A percentile compares a stretch with the other conserved stretches of the same genome.
These are phyloP conservation scores for Malthinus flaveolus DNA, from an alignment of 2,888 invertebrate species.

Conservation along the genomic window DNA sequence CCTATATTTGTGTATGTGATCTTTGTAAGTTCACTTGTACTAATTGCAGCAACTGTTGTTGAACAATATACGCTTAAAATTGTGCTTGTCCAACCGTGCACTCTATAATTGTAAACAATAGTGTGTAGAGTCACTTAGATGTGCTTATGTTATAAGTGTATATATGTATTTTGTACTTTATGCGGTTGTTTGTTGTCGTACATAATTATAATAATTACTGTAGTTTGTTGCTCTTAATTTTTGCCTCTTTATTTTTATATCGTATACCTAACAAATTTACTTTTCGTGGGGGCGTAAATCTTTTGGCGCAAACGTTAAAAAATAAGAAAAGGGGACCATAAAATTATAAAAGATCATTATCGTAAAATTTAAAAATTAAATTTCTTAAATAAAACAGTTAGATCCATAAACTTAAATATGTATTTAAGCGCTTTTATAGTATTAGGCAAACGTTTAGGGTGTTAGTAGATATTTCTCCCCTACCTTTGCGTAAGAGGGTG, in stretches of 20 bases:
- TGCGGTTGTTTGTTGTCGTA: slow-evolving; percentile 28
- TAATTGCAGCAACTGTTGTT: slow-evolving; percentile 39
- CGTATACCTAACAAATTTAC: background rate
- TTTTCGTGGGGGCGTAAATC: slow-evolving; percentile 34
- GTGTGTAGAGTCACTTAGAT: slow-evolving; percentile 23
- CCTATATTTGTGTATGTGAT: slow-evolving; percentile 22
- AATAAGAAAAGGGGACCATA: too few species aligned
- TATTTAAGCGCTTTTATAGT: slow-evolving; percentile 40
- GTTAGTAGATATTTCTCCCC: slow-evolving; percentile 34
- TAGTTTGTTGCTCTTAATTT: slow-evolving; percentile 28
- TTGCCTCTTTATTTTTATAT: slow-evolving; percentile 25
- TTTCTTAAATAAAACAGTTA: slow-evolving; percentile 38
- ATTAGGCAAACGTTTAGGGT: slow-evolving; percentile 40
- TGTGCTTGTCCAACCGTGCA: slow-evolving; percentile 39
- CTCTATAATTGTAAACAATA: slow-evolving; percentile 42
- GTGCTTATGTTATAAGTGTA: slow-evolving; percentile 27
- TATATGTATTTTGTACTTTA: slow-evolving; percentile 30
- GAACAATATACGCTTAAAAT: slow-evolving; percentile 32
- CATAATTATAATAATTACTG: slow-evolving; percentile 28
- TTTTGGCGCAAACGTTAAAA: slow-evolving; percentile 41
- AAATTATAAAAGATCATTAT: slow-evolving; percentile 41
- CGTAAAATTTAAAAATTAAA: slow-evolving; percentile 47
- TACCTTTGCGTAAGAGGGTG: slow-evolving; percentile 31
- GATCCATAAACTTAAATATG: slow-evolving; percentile 43
- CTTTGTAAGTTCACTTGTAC: slow-evolving; percentile 33